A percentile compares a stretch with the other conserved stretches of the same genome.
phyloP scores from a whole-genome alignment of 1,140 invertebrate genomes.

The Drosophila arawakana region DNA sequence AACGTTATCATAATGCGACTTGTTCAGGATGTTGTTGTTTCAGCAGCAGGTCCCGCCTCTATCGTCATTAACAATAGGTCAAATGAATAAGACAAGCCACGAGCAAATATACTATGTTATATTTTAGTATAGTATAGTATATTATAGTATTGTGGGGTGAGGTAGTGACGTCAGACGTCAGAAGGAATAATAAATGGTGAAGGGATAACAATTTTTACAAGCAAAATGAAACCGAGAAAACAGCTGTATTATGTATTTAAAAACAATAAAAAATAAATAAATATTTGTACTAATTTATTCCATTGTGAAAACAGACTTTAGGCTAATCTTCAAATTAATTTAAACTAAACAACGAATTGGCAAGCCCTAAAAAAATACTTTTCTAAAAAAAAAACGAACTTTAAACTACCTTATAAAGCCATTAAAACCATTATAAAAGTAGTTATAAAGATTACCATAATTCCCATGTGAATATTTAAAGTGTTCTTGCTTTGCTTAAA shows the following conservation, averaged over 20 bases:
- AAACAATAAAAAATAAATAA: no score
- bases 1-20: conserved; percentile 28
- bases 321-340: no score
- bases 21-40: conserved; percentile 41
- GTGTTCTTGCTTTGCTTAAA: no score
- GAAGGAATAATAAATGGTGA: not conserved
- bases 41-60: conserved; percentile 29
- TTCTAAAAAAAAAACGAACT: no score
- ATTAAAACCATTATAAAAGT: no score
- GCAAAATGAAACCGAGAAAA: not conserved
- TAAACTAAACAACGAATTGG: no score
- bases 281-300: no score
- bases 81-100: conserved; percentile 24
- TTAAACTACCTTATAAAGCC: no score
- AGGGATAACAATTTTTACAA: not conserved
- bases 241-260: not conserved
- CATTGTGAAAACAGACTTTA: no score
- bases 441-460: no score
- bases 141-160: not conserved
- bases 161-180: conserved; percentile 9
- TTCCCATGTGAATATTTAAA: no score
- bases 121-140: not conserved
- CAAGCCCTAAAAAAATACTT: no score
- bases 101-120: not conserved
- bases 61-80: conserved; percentile 26